These are phyloP conservation scores for Pheosia tremula DNA, from an alignment of 2,888 invertebrate species.

Conservation along the genomic window DNA sequence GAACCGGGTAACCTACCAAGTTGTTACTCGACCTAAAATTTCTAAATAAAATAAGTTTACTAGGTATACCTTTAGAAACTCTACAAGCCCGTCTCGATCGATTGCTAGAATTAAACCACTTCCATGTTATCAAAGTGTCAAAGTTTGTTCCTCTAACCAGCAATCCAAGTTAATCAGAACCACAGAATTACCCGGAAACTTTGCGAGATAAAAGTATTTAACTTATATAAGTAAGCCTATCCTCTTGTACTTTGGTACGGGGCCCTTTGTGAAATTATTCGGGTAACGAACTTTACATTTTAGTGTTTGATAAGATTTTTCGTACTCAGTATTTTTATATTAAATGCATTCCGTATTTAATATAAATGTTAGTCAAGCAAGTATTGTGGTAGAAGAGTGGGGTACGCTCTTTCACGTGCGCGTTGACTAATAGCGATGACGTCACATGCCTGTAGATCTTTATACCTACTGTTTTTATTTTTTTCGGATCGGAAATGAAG, in stretches of 20 bases:
- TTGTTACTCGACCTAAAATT: background rate
- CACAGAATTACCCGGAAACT: slow-evolving; percentile 26
- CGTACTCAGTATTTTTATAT: too few species aligned
- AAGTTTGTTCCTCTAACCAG: slow-evolving; percentile 47
- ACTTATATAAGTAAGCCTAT: slow-evolving; percentile 36
- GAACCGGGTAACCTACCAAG: background rate
- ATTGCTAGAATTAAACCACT: slow-evolving; percentile 50
- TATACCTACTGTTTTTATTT: too few species aligned
- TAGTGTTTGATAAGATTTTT: too few species aligned
- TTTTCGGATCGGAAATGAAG: too few species aligned
- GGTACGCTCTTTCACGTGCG: too few species aligned
- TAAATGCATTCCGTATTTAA: too few species aligned
- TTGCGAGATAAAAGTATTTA: slow-evolving; percentile 38
- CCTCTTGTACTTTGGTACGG: background rate
- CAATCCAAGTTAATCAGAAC: slow-evolving; percentile 36
- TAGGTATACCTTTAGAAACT: background rate
- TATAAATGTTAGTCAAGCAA: too few species aligned
- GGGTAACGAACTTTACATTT: too few species aligned
- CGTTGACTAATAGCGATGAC: too few species aligned
- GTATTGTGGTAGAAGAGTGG: too few species aligned
- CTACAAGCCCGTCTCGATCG: slow-evolving; percentile 34
- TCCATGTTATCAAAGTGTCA: slow-evolving; percentile 49
- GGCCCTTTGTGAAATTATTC: background rate
- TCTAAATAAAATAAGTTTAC: background rate
- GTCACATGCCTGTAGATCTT: too few species aligned